Evolutionary conservation across 2,888 invertebrate species (phyloP).

Genomic region (Drosophila fungiperda): DNA sequence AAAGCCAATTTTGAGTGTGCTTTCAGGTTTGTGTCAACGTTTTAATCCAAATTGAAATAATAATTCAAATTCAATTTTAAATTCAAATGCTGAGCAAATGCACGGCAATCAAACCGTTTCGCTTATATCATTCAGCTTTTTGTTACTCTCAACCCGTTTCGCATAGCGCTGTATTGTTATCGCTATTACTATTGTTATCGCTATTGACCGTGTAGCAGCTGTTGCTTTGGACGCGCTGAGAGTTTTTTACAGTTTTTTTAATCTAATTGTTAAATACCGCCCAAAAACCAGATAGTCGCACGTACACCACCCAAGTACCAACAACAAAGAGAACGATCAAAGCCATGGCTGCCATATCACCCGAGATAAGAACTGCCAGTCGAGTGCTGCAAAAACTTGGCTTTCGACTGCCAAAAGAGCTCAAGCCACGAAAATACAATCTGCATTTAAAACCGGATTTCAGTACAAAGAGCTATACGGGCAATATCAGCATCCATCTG

Average conservation of each 20-base stretch:
- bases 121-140: conserved; percentile 42
- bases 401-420: conserved; percentile 87
- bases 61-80: conserved; percentile 1
- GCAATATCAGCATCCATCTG: conserved; percentile 87
- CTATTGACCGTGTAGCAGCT: conserved; percentile 26
- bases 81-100: conserved; percentile 8
- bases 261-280: conserved; percentile 23
- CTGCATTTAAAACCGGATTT: conserved; percentile 88
- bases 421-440: conserved; percentile 88
- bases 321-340: conserved; percentile 23
- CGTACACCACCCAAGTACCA: conserved; percentile 62
- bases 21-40: conserved; percentile 60
- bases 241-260: conserved; percentile 7
- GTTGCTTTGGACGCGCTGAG: conserved; percentile 5
- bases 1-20: conserved; percentile 67
- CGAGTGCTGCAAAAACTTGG: conserved; percentile 82
- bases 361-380: conserved; percentile 77
- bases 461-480: conserved; percentile 87
- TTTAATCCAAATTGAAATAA: background rate
- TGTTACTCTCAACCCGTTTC: conserved; percentile 1
- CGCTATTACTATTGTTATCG: conserved; percentile 16
- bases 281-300: conserved; percentile 49
- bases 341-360: conserved; percentile 60
- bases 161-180: conserved; percentile 1
- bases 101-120: conserved; percentile 3